These are phyloP conservation scores for Conchocele bisecta DNA, from an alignment of 2,888 invertebrate genomes.

Conservation along the genomic window DNA sequence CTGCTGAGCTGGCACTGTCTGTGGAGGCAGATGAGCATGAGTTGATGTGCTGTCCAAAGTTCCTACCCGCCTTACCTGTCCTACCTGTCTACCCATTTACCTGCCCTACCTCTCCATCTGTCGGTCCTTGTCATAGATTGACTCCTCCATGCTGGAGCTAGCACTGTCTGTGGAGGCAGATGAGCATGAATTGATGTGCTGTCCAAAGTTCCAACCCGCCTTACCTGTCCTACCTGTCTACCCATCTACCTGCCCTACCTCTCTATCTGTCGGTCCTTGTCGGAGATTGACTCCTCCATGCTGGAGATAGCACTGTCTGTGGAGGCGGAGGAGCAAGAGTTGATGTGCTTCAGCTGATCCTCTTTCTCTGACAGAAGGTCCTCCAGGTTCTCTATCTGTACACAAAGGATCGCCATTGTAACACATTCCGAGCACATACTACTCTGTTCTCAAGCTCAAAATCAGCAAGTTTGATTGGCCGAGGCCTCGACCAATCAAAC, in stretches of 20 bases:
- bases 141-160: constrained; percentile 95
- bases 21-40: constrained; percentile 94
- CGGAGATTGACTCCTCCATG: constrained; percentile 96
- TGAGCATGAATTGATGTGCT: constrained; percentile 86
- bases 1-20: constrained; percentile 94
- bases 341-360: constrained; percentile 91
- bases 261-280: constrained; percentile 98
- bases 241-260: too few species aligned
- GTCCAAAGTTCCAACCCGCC: too few species aligned
- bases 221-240: too few species aligned
- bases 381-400: constrained; percentile 97
- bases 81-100: too few species aligned
- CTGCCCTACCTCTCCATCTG: constrained; percentile 92
- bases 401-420: too few species aligned
- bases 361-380: constrained; percentile 98
- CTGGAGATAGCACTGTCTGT: constrained; percentile 96
- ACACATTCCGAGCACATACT: too few species aligned
- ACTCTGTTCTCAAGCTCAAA: too few species aligned
- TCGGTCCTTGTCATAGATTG: constrained; percentile 97
- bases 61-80: too few species aligned
- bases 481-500: too few species aligned
- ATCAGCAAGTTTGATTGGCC: too few species aligned
- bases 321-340: constrained; percentile 92
- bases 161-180: constrained; percentile 97
- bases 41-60: too few species aligned